Evolutionary conservation across 2,113 vertebrate genomes (phyloP), one percentile per base, ranked within the genome.

Genomic region (Burhinus oedicnemus): DNA sequence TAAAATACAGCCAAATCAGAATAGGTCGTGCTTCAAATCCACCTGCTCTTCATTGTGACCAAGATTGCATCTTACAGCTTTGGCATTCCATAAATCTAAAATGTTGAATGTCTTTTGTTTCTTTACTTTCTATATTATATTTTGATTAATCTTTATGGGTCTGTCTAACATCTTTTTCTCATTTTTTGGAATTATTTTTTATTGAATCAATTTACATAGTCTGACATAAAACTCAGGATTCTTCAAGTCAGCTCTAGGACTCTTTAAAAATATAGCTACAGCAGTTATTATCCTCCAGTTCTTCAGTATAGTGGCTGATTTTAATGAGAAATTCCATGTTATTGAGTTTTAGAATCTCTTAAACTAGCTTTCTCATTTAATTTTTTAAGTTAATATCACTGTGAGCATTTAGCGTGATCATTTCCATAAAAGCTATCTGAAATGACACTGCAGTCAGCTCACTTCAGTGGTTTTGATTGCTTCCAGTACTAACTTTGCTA

Each of bases 391-490:
- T 79, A 91, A 52, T 89, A 84, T 87, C 64, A 17, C 15, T 75
- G 45, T 75, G 70, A 92, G 29, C 36, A 71, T 64, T 91, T 87
- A 84, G 11, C 2, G 3, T 51, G 55, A 94, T 79, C 7, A 60
- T 87, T 96, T 92, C 42, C 54, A 66, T 84, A 95, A 90, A 88
- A 93, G 27, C 49, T 65, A 30, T 83, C 62, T 81, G 79, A 83
- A 93, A 94, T 76, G 26, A 34, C 29, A 58, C 42, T 81, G 51
- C 72, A 93, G 72, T 87, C 55, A 78, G 18, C n/a, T 94, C 74
- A 75, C 70, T 93, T 89, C 87, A 90, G 32, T 82, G 82, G 32
- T 70, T 91, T 89, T 93, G 61, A 94, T 90, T 90, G 61, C 61
- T 96, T 72, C 72, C 57, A 66, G 17, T 71, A 58, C 64, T 70